Conservation (phyloP, 1,140 invertebrate genomes). For the Theocolax elegans region DNA sequence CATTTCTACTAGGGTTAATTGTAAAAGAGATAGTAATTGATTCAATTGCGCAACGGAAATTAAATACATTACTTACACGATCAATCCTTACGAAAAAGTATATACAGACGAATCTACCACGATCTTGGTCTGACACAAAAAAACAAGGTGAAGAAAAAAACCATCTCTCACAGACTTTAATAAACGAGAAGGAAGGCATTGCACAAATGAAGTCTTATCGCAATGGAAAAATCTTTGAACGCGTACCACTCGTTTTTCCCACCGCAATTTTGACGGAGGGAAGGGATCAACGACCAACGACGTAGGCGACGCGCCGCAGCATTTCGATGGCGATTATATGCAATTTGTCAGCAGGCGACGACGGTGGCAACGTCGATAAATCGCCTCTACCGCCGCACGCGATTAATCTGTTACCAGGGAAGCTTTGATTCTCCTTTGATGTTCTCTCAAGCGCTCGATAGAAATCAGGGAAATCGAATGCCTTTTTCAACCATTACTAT, state of each 20-base stretch:
- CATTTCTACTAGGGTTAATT: no score
- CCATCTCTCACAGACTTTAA: no score
- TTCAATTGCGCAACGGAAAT: background rate
- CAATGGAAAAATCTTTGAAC: background rate
- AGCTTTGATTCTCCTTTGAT: constrained; percentile 27
- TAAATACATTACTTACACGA: background rate
- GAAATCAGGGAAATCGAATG: background rate
- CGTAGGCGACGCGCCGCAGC: no score
- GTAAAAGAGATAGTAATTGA: no score
- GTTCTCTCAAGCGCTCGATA: background rate
- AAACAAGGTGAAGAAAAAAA: background rate
- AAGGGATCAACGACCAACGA: constrained; percentile 11
- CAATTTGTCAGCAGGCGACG: constrained; percentile 13
- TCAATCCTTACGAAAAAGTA: no score
- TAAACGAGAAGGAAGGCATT: background rate
- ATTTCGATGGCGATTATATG: constrained; percentile 15
- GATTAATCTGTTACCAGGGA: background rate
- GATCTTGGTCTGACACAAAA: no score
- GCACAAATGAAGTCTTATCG: constrained; percentile 1
- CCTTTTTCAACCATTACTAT: background rate
- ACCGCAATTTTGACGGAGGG: background rate
- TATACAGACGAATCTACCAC: no score
- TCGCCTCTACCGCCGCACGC: background rate
- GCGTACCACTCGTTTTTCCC: background rate
- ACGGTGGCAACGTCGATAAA: constrained; percentile 1